phyloP scores from a whole-genome alignment of 2,888 invertebrate genomes.

The Mesopsocus fuscifrons region DNA sequence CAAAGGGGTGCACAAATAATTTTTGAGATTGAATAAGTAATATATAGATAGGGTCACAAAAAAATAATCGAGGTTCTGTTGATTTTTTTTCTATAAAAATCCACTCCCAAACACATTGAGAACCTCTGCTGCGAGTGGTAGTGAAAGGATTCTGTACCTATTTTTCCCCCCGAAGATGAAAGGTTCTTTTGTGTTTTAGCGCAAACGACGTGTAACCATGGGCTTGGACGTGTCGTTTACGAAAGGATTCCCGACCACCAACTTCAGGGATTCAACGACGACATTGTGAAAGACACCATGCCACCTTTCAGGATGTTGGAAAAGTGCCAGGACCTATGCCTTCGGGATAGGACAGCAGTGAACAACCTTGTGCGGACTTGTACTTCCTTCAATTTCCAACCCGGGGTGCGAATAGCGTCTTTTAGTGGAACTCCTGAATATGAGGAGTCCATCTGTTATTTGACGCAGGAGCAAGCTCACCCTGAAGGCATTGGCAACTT shows the following conservation, averaged over 20 bases:
- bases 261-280: slow-evolving; percentile 74
- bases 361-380: slow-evolving; percentile 71
- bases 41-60: too few species aligned
- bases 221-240: slow-evolving; percentile 71
- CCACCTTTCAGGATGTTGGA: slow-evolving; percentile 75
- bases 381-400: slow-evolving; percentile 79
- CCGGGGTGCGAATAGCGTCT: slow-evolving; percentile 66
- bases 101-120: too few species aligned
- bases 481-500: slow-evolving; percentile 78
- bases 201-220: slow-evolving; percentile 82
- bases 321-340: slow-evolving; percentile 71
- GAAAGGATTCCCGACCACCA: slow-evolving; percentile 79
- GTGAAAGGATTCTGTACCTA: too few species aligned
- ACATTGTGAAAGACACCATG: slow-evolving; percentile 63
- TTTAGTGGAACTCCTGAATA: slow-evolving; percentile 67
- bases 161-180: too few species aligned
- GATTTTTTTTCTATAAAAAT: too few species aligned
- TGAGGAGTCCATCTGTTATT: slow-evolving; percentile 72
- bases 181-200: too few species aligned
- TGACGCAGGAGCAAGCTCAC: slow-evolving; percentile 66
- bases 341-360: slow-evolving; percentile 53
- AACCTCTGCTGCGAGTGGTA: too few species aligned
- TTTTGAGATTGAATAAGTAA: too few species aligned
- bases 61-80: too few species aligned
- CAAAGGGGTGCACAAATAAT: too few species aligned